Evolutionary conservation across 2,888 invertebrate species (phyloP).

Genomic region (Eudemis profundana): DNA sequence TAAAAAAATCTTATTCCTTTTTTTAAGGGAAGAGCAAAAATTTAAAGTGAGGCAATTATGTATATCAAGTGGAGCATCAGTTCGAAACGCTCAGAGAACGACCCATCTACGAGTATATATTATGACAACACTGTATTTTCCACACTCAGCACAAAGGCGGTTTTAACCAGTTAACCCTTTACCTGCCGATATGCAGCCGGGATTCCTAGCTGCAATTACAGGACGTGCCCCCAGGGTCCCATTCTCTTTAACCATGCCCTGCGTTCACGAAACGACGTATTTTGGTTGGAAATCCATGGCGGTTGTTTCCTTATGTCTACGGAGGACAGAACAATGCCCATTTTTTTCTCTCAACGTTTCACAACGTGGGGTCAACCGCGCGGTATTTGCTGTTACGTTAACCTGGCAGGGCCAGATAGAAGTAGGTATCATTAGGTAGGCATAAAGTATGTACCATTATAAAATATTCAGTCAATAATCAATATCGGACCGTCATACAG

Average conservation of each 20-base stretch:
- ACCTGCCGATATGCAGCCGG: slow-evolving; percentile 31
- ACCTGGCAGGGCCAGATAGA: slow-evolving; percentile 7
- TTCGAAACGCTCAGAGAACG: no score
- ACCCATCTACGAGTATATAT: no score
- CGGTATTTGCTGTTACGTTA: slow-evolving; percentile 23
- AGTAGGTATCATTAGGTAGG: neutral
- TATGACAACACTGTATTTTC: neutral
- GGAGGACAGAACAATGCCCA: slow-evolving; percentile 27
- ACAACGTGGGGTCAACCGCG: slow-evolving; percentile 34
- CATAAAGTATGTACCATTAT: no score
- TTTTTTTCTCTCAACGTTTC: slow-evolving; percentile 32
- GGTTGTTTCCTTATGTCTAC: neutral
- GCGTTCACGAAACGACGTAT: neutral
- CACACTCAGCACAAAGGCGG: slow-evolving; percentile 6
- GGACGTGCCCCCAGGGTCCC: slow-evolving; percentile 22
- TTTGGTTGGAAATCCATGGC: neutral
- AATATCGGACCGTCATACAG: no score
- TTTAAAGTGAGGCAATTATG: no score
- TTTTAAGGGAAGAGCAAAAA: no score
- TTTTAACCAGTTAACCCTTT: slow-evolving; percentile 22
- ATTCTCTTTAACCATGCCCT: slow-evolving; percentile 27
- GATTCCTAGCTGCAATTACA: slow-evolving; percentile 33
- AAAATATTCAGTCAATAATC: no score
- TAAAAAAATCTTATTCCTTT: no score
- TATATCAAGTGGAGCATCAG: no score